Percentiles rank a stretch among this genome's conserved stretches.
phyloP scores from a whole-genome alignment of 2,113 vertebrate species.

The Indicator maculatus region DNA sequence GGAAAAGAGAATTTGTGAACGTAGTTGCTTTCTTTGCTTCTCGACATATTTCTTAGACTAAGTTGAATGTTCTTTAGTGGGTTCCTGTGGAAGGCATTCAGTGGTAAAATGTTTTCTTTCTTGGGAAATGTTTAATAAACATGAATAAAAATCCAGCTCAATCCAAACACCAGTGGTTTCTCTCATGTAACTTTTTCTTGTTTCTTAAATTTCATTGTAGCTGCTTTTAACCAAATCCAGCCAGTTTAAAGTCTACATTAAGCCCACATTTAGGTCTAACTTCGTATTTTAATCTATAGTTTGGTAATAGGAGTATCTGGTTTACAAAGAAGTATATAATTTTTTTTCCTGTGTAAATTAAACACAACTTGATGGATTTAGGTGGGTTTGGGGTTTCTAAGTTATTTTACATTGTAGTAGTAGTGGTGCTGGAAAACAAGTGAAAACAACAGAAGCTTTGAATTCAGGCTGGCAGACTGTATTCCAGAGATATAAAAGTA shows the following conservation, averaged over 20 bases:
- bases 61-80: neutral
- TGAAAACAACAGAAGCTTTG: neutral
- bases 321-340: neutral
- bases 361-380: conserved; percentile 26
- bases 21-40: neutral
- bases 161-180: conserved; percentile 42
- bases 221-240: conserved; percentile 52
- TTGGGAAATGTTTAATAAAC: conserved; percentile 59
- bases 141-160: conserved; percentile 16
- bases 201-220: conserved; percentile 40
- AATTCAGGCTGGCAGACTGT: neutral
- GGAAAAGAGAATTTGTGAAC: neutral
- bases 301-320: conserved; percentile 8
- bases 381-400: neutral
- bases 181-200: conserved; percentile 26
- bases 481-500: neutral
- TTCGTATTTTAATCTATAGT: neutral
- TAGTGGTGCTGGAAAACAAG: neutral
- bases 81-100: conserved; percentile 9
- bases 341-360: neutral
- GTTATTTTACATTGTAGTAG: neutral
- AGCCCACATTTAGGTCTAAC: conserved; percentile 33
- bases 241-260: conserved; percentile 17
- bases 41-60: neutral
- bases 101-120: conserved; percentile 48